A percentile compares a stretch with the other conserved stretches of the same genome.
Conservation (phyloP, 2,797 vertebrate genomes). For the Thalassophryne amazonica region DNA sequence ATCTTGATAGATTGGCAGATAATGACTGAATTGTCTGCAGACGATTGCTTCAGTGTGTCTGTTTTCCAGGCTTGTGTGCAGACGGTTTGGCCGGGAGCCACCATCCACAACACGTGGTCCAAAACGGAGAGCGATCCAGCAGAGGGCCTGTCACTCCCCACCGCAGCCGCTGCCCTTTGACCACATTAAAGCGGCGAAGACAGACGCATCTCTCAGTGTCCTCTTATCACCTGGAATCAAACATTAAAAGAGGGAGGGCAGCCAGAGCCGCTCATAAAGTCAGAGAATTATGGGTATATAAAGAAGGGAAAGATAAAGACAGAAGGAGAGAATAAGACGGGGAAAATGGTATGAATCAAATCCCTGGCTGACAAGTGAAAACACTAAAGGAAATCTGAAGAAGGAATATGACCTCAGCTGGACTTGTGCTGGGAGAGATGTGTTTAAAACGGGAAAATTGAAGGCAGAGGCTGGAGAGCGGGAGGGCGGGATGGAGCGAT, state of each 20-base stretch:
- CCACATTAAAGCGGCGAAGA: slow-evolving; percentile 76
- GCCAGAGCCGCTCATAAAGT: slow-evolving; percentile 59
- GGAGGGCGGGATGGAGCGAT: not conserved
- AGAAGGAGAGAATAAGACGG: not conserved
- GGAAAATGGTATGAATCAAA: not conserved
- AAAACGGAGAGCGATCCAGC: slow-evolving; percentile 25
- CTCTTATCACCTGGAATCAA: slow-evolving; percentile 79
- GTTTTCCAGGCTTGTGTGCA: slow-evolving; percentile 35
- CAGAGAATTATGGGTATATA: slow-evolving; percentile 45
- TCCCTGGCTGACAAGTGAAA: not conserved
- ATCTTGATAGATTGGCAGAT: slow-evolving; percentile 70
- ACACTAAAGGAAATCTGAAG: not conserved
- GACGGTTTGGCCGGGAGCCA: slow-evolving; percentile 36
- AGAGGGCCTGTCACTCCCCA: slow-evolving; percentile 24
- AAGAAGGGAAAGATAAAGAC: slow-evolving; percentile 35
- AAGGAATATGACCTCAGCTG: too few species aligned
- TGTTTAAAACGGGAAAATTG: not conserved
- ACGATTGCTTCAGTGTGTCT: slow-evolving; percentile 55
- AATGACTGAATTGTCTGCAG: slow-evolving; percentile 47
- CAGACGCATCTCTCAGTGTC: slow-evolving; percentile 61
- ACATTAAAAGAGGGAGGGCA: slow-evolving; percentile 75
- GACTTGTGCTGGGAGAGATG: too few species aligned
- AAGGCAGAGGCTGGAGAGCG: not conserved
- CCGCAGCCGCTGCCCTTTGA: slow-evolving; percentile 74
- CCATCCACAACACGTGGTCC: slow-evolving; percentile 31